These are phyloP conservation scores for Colostygia pectinataria DNA, from an alignment of 2,888 invertebrate species.

Conservation along the genomic window DNA sequence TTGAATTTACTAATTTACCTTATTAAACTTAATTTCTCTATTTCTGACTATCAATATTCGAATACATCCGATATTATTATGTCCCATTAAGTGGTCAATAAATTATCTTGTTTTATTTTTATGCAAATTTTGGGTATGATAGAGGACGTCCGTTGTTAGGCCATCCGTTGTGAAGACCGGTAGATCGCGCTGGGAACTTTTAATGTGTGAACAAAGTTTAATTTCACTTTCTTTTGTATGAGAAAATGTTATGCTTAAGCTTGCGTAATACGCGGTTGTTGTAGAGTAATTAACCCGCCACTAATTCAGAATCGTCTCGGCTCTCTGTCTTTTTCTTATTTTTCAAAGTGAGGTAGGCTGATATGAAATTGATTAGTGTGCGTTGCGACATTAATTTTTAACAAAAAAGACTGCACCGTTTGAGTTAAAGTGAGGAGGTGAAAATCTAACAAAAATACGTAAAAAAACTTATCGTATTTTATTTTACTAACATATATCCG, in stretches of 20 bases:
- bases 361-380: too few species aligned
- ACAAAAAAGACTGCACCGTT: too few species aligned
- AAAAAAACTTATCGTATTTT: too few species aligned
- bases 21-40: constrained; percentile 17
- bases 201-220: constrained; percentile 29
- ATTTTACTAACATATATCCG: too few species aligned
- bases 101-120: constrained; percentile 30
- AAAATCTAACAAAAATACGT: too few species aligned
- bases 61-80: constrained; percentile 21
- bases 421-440: too few species aligned
- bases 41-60: constrained; percentile 14
- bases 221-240: constrained; percentile 37
- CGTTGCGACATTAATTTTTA: too few species aligned
- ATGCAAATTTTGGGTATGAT: constrained; percentile 61
- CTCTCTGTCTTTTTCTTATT: too few species aligned
- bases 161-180: constrained; percentile 29
- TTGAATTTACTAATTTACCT: constrained; percentile 16
- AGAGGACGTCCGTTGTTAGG: constrained; percentile 66
- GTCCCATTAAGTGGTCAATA: constrained; percentile 18
- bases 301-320: too few species aligned
- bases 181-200: constrained; percentile 43
- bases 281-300: too few species aligned
- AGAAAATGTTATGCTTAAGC: constrained; percentile 13
- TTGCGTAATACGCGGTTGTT: constrained; percentile 1
- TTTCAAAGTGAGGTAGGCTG: background rate